Evolutionary conservation across 2,113 vertebrate species (phyloP).

Genomic region (Platycercus adscitus): DNA sequence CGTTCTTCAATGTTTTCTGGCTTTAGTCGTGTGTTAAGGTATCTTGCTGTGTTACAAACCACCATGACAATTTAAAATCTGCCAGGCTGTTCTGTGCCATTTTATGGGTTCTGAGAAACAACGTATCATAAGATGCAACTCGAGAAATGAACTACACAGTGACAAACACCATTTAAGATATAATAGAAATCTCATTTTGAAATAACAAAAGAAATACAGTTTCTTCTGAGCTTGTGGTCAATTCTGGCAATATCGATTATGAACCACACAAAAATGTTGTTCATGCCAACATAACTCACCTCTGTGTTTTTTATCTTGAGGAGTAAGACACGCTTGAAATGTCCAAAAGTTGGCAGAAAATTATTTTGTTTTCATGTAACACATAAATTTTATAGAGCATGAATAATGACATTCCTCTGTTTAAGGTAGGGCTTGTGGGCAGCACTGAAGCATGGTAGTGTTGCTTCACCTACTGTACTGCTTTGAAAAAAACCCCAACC

Average conservation of each 20-base stretch:
- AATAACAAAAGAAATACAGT: not conserved
- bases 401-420: not conserved
- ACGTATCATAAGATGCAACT: not conserved
- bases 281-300: not conserved
- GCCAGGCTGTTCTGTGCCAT: not conserved
- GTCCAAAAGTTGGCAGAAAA: not conserved
- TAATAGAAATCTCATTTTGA: not conserved
- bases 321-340: not conserved
- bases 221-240: not conserved
- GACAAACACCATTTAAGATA: not conserved
- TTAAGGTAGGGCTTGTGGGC: not conserved
- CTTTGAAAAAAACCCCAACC: not conserved
- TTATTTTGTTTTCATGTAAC: not conserved
- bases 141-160: not conserved
- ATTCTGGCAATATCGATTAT: not conserved
- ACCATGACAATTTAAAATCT: not conserved
- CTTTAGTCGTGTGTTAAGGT: not conserved
- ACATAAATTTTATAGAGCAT: not conserved
- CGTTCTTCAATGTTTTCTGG: not conserved
- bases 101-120: not conserved
- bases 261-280: not conserved
- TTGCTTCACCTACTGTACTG: not conserved
- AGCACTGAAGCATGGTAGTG: not conserved
- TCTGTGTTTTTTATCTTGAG: not conserved
- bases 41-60: not conserved